Base-by-base conservation (phyloP, 2,113 vertebrate genomes). In the Cinclus mexicanus region DNA sequence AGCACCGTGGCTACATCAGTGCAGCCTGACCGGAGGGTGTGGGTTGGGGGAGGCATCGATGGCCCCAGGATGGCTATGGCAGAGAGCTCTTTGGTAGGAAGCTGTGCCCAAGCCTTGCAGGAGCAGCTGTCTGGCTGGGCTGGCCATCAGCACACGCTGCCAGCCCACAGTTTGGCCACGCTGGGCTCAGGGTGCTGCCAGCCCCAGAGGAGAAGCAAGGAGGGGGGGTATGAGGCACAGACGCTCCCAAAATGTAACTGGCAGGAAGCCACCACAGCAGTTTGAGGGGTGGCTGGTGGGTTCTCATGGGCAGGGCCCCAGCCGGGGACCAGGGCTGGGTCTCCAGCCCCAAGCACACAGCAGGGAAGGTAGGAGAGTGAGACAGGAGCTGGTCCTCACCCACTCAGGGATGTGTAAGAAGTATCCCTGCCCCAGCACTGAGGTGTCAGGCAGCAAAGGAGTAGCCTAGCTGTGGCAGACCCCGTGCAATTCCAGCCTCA, bases 1-100 rank as follows among this genome's bases (percentile, higher is more conserved):
- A 96, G 95, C 95, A 96, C 92, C 60, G 56, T 95, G 94, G 94
- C 93, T 88, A 75, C 93, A 93, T 25, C 94, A 89, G 84, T 4
- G 81, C 94, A 93, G 93, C 91, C 94, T 0, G 3, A 76, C 39
- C 0, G 0, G 70, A 87, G 65, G 85, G 89, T 33, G 84, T 24
- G 95, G 91, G 84, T 44, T 72, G 42, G 53, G 91, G 56, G n/a
- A 91, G 77, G 77, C 65, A 69, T 71, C 16, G 11, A 84, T n/a
- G n/a, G 91, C 64, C 86, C 68, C 12, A 10, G 93, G 76, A 91
- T 3, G 3, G 91, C 6, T 1, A 81, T 82, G 78, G 93, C 71
- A 86, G 88, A 72, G 80, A 16, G 1, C 78, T 94, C 82, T 93
- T 95, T 95, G 93, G 89, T 61, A 72, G 74, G 69, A 96, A 94